Conservation (phyloP, 2,888 invertebrate genomes). For the Ptilodon capucinus region DNA sequence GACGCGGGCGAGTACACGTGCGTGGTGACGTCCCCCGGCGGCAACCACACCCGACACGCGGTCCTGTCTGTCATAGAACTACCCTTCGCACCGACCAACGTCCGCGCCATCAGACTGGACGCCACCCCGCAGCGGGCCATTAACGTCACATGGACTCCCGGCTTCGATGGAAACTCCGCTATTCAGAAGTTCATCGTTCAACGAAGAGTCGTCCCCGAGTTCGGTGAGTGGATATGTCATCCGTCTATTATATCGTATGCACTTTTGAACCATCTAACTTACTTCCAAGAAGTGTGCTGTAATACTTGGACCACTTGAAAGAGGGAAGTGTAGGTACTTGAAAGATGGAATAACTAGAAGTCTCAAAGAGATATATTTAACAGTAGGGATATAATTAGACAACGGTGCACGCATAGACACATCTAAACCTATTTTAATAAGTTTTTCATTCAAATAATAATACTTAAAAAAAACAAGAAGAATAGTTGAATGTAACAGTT, state of each 20-base stretch:
- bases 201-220: slow-evolving; percentile 92
- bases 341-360: no score
- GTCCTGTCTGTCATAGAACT: slow-evolving; percentile 93
- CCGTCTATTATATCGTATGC: not conserved
- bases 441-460: no score
- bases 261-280: not conserved
- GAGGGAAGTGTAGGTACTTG: no score
- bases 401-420: no score
- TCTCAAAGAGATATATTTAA: no score
- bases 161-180: slow-evolving; percentile 98
- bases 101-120: slow-evolving; percentile 87
- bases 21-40: slow-evolving; percentile 93
- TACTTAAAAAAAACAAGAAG: no score
- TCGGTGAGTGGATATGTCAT: slow-evolving; percentile 82
- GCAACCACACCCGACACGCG: slow-evolving; percentile 95
- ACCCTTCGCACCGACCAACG: slow-evolving; percentile 96
- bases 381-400: no score
- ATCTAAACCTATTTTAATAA: no score
- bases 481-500: no score
- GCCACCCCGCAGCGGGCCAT: slow-evolving; percentile 88
- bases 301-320: not conserved
- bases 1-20: slow-evolving; percentile 98
- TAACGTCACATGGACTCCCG: slow-evolving; percentile 96
- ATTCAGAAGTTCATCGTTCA: slow-evolving; percentile 96
- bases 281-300: not conserved